Conservation (phyloP, 2,797 vertebrate genomes). For the Lutjanus argentimaculatus region DNA sequence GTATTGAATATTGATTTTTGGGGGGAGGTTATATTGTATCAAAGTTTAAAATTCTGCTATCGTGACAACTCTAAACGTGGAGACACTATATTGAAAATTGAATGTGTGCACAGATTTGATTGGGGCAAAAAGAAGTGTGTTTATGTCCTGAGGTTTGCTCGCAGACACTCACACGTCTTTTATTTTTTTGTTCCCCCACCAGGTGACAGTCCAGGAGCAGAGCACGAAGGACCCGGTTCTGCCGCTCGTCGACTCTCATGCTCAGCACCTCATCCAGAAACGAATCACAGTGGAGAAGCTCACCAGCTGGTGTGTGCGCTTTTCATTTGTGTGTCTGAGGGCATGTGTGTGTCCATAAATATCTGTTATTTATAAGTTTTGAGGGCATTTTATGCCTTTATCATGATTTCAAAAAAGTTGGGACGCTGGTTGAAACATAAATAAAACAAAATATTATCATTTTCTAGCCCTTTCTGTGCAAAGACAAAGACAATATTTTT, state of each 20-base stretch:
- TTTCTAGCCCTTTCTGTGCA: too few species aligned
- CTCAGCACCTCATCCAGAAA: conserved; percentile 85
- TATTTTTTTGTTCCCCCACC: conserved; percentile 5
- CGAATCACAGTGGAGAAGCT: conserved; percentile 86
- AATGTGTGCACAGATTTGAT: neutral
- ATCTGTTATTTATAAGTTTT: neutral
- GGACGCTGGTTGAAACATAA: too few species aligned
- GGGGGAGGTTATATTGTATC: too few species aligned
- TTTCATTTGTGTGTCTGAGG: neutral
- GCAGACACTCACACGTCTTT: neutral
- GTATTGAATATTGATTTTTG: too few species aligned
- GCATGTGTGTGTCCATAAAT: neutral
- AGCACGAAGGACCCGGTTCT: conserved; percentile 59
- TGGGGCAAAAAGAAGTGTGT: neutral
- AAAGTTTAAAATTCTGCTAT: too few species aligned
- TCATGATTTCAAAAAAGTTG: too few species aligned
- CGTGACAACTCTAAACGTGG: too few species aligned
- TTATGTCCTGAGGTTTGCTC: neutral
- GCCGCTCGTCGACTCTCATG: conserved; percentile 81
- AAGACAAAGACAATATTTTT: too few species aligned
- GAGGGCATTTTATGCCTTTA: too few species aligned
- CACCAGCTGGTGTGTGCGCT: conserved; percentile 61
- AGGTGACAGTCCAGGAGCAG: conserved; percentile 56
- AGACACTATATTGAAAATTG: conserved; percentile 36
- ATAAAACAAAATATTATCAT: too few species aligned